Conservation (phyloP, 2,797 vertebrate species). For the Rallus crepitans region DNA sequence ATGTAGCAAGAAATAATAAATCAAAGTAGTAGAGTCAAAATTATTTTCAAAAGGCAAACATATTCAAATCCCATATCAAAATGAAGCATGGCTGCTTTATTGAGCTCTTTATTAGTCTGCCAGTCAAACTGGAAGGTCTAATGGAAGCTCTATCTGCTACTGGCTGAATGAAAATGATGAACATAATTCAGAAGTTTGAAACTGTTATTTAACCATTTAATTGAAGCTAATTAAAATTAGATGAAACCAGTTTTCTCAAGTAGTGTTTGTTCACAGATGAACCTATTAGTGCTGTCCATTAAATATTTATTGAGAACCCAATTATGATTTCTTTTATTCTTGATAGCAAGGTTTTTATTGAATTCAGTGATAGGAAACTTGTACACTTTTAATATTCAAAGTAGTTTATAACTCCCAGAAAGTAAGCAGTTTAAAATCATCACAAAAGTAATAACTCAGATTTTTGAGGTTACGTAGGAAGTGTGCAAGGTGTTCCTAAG, state of each 20-base stretch:
- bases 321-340: neutral
- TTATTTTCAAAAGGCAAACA: neutral
- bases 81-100: neutral
- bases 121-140: neutral
- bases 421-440: neutral
- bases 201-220: neutral
- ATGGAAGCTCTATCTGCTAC: neutral
- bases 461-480: neutral
- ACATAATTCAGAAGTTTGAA: neutral
- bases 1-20: neutral
- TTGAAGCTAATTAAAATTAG: neutral
- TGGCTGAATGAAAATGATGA: neutral
- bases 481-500: fast-evolving
- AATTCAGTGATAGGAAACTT: neutral
- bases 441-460: neutral
- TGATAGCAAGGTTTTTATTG: neutral
- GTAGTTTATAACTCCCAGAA: neutral
- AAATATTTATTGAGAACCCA: neutral
- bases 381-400: neutral
- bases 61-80: neutral
- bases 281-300: neutral
- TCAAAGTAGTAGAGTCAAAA: neutral
- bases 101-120: neutral
- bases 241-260: neutral
- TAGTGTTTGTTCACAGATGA: neutral